Percentiles rank a stretch among this genome's conserved stretches.
phyloP scores from a whole-genome alignment of 2,888 invertebrate genomes.

The Drosophila austrosaltans region DNA sequence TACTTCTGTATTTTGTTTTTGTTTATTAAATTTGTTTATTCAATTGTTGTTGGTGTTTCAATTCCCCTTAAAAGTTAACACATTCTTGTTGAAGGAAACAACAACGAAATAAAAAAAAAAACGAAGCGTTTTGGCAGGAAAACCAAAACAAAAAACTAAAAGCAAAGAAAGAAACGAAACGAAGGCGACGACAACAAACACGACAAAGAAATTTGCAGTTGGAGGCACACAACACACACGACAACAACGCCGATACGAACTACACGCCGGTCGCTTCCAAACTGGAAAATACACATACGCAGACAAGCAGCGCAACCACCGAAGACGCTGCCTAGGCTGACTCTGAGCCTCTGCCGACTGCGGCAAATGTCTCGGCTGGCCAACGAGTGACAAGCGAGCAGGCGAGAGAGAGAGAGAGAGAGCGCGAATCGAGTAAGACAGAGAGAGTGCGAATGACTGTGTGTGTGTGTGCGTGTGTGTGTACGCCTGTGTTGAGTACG shows the following conservation, averaged over 20 bases:
- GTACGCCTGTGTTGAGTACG: slow-evolving; percentile 59
- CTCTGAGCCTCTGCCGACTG: slow-evolving; percentile 37
- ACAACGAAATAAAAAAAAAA: background rate
- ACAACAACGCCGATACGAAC: slow-evolving; percentile 82
- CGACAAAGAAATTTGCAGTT: slow-evolving; percentile 40
- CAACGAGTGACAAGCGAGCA: slow-evolving; percentile 38
- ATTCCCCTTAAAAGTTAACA: background rate
- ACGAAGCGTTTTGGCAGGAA: background rate
- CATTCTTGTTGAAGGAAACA: background rate
- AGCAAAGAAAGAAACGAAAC: slow-evolving; percentile 44
- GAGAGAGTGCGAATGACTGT: slow-evolving; percentile 19
- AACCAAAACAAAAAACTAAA: slow-evolving; percentile 41
- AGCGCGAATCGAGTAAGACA: slow-evolving; percentile 28
- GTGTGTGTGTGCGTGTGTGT: background rate
- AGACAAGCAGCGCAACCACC: slow-evolving; percentile 66
- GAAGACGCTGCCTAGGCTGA: slow-evolving; percentile 32
- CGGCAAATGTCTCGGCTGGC: slow-evolving; percentile 24
- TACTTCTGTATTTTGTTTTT: slow-evolving; percentile 16
- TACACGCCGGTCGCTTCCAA: slow-evolving; percentile 84
- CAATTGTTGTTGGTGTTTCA: slow-evolving; percentile 1
- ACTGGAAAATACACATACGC: slow-evolving; percentile 83
- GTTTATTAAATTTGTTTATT: background rate
- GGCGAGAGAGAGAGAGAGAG: slow-evolving; percentile 35
- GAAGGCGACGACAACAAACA: slow-evolving; percentile 50
- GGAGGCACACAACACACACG: slow-evolving; percentile 38